Conservation (phyloP, 2,113 vertebrate species). For the Camelus bactrianus region DNA sequence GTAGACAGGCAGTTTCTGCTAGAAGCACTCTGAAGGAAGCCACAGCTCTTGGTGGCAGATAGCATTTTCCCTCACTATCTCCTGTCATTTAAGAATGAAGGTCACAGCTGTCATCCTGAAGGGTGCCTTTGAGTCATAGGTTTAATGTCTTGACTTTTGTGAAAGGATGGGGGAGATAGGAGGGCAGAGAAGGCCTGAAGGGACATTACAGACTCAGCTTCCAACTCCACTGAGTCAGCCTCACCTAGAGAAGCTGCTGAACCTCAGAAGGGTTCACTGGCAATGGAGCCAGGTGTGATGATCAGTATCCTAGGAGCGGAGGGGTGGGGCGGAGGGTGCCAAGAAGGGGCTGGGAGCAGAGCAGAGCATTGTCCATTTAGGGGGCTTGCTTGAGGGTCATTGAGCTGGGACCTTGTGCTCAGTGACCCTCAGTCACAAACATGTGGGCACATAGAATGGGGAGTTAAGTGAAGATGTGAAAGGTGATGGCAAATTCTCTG, state of each 20-base stretch:
- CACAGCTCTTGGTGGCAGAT: background rate
- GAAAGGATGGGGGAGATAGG: rapidly evolving
- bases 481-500: background rate
- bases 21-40: constrained; percentile 55
- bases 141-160: background rate
- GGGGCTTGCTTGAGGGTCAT: background rate
- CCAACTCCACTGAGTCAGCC: rapidly evolving
- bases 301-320: background rate
- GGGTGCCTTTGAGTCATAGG: background rate
- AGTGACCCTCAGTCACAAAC: background rate
- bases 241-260: no score
- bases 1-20: constrained; percentile 25
- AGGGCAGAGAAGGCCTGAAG: background rate
- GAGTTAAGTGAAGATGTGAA: background rate
- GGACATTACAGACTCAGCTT: rapidly evolving
- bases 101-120: no score
- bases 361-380: no score
- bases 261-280: background rate
- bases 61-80: constrained; percentile 39
- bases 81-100: constrained; percentile 2
- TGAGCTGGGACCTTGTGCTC: background rate
- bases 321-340: rapidly evolving
- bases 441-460: no score
- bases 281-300: rapidly evolving
- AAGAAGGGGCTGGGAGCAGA: no score